Evolutionary conservation across 2,888 invertebrate genomes (phyloP), one percentile per base, ranked within the genome.

Genomic region (Phoenoteleia sp.): DNA sequence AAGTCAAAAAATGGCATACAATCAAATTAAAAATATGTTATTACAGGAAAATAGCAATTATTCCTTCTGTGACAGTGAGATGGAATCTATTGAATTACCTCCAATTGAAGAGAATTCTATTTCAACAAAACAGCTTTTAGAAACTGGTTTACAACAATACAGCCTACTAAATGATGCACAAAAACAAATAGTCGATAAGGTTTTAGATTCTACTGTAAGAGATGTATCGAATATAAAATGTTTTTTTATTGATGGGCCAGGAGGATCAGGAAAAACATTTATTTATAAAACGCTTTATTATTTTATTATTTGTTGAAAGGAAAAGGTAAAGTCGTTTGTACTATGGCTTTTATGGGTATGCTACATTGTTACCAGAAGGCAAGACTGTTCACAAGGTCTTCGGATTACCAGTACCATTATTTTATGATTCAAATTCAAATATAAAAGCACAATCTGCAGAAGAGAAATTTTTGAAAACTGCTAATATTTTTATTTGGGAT

Each of bases 311-410:
- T 52, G n/a, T 17, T 52, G 13, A 52, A 52, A 52, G 25, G 52
- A 27, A 52, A 52, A 25, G 3, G 13, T 52, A 52, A 52, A 52
- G 6, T 52, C n/a, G 79, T 60, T 76, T 0, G 33, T 85, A 39
- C 69, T 13, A 92, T 92, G 39, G 91, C 92, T 0, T 91, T 87
- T n/a, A n/a, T n/a, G n/a, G n/a, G n/a, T n/a, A n/a, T n/a, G n/a
- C n/a, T n/a, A 91, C 6, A 91, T 92, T 29, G 91, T 91, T 15
- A 91, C 92, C 52, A 25, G 25, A 52, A 3, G 94, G 93, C 3
- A 86, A 88, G 76, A 94, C 94, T 11, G 89, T 89, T 3, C 94
- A 94, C 77, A 89, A 89, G 25, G 75, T 86, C 15, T 93, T 93
- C 81, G 87, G 89, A 21, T 62, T 92, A 17, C 42, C 25, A n/a